Evolutionary conservation across 2,797 vertebrate genomes (phyloP).

Genomic region (Sarcoramphus papa): DNA sequence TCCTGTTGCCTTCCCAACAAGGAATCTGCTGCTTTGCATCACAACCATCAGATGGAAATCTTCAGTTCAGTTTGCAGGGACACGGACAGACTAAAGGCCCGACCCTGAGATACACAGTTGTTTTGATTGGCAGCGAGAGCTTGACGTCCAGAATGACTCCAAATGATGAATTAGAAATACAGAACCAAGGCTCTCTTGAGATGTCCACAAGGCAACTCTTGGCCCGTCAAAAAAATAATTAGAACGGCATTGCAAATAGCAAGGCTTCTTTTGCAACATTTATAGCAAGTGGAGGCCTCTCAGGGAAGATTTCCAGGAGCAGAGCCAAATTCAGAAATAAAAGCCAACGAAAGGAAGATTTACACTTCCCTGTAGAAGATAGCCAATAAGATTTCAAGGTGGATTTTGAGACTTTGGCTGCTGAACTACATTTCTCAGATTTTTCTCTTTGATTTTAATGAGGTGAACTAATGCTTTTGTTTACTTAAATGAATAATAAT

Average conservation of each 20-base stretch:
- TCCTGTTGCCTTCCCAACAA: constrained; percentile 16
- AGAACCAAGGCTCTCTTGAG: not conserved
- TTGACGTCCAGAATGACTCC: not conserved
- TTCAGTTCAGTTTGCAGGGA: not conserved
- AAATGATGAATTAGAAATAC: not conserved
- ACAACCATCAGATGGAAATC: not conserved
- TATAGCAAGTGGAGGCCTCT: constrained; percentile 50
- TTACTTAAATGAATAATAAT: constrained; percentile 6
- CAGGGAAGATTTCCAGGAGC: constrained; percentile 56
- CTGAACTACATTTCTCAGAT: constrained; percentile 41
- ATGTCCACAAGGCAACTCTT: not conserved
- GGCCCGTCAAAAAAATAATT: not conserved
- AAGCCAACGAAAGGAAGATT: constrained; percentile 48
- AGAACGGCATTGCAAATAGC: not conserved
- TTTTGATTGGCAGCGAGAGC: not conserved
- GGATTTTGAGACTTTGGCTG: constrained; percentile 49
- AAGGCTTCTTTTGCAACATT: constrained; percentile 39
- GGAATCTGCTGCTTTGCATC: constrained; percentile 4
- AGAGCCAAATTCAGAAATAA: constrained; percentile 55
- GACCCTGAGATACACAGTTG: not conserved
- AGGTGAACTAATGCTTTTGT: constrained; percentile 34
- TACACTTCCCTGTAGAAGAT: constrained; percentile 32
- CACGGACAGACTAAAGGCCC: not conserved
- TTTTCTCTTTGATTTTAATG: constrained; percentile 63
- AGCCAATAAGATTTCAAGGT: constrained; percentile 56